Evolutionary conservation across 2,888 invertebrate species (phyloP).

Genomic region (Epiblema foenella): DNA sequence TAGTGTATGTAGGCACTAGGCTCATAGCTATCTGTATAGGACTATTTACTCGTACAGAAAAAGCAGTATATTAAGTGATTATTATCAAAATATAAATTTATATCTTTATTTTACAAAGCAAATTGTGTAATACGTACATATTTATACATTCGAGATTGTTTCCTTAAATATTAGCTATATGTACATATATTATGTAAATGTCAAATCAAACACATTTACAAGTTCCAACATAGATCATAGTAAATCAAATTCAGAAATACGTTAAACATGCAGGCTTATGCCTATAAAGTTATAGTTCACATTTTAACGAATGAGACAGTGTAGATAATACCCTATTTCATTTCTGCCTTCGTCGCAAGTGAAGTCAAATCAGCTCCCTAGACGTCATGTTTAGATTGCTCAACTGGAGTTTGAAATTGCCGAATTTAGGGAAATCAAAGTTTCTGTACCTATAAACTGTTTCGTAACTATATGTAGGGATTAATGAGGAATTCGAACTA

Average conservation of each 20-base stretch:
- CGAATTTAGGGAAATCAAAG: constrained; percentile 23
- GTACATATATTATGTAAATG: not conserved
- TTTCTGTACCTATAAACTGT: constrained; percentile 28
- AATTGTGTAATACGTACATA: no score
- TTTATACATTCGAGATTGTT: not conserved
- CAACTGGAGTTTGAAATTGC: constrained; percentile 5
- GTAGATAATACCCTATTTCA: not conserved
- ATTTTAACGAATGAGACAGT: not conserved
- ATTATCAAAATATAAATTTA: no score
- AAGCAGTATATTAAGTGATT: not conserved
- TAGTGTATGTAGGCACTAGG: no score
- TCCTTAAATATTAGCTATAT: not conserved
- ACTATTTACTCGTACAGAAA: no score
- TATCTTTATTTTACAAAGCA: no score
- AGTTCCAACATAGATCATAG: not conserved
- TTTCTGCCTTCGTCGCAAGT: constrained; percentile 1
- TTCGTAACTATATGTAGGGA: constrained; percentile 4
- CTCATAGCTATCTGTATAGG: no score
- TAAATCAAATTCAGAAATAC: not conserved
- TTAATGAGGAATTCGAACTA: constrained; percentile 6
- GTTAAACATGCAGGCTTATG: not conserved
- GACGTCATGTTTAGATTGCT: constrained; percentile 18
- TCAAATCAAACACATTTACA: not conserved
- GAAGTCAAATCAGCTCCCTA: constrained; percentile 22
- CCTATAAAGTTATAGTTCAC: no score